Base-by-base conservation (phyloP, 2,888 invertebrate genomes). In the Drosophila flavopinicola region DNA sequence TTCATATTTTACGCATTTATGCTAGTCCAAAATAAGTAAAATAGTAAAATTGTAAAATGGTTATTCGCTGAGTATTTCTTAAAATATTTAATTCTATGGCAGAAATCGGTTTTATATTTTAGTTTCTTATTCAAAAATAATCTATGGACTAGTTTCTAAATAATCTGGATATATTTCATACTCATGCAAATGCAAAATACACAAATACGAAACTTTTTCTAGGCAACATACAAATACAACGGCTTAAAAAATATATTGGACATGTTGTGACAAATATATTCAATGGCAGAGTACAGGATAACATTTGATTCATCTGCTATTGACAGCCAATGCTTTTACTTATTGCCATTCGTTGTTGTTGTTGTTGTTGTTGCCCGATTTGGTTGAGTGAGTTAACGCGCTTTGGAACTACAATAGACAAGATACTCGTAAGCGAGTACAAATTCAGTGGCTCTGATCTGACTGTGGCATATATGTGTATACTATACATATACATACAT, bases 371-470 rank as follows among this genome's bases (percentile, higher is more conserved):
- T 61, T 49, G 42, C 30, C 42, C 41, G 64, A 44, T 68, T 68
- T 69, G 75, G 70, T 69, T 74, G 58, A 72, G 52, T 65, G 75
- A 63, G 52, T 69, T 68, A 59, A 64, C 39, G 52, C 60, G 53
- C 60, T 75, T 59, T 39, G 60, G 33, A 54, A 59, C 67, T 66
- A 49, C 48, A 61, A 48, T 27, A 30, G 33, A 24, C 33, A 25
- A 33, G 39, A 64, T 23, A 48, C 25, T 39, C 27, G 15, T 3
- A n/a, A 17, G 6, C n/a, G 17, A 37, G 17, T 42, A 32, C 41
- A 61, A 44, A 42, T 38, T 41, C 47, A 51, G 42, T 52, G 51
- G 41, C 13, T 48, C 29, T 45, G 65, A 58, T 47, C 41, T 44
- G 44, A 17, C 48, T 45, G 15, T 48, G 42, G 20, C 2, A 38